Evolutionary conservation across 1,140 invertebrate genomes (phyloP).

Genomic region (Bombus polaris): DNA sequence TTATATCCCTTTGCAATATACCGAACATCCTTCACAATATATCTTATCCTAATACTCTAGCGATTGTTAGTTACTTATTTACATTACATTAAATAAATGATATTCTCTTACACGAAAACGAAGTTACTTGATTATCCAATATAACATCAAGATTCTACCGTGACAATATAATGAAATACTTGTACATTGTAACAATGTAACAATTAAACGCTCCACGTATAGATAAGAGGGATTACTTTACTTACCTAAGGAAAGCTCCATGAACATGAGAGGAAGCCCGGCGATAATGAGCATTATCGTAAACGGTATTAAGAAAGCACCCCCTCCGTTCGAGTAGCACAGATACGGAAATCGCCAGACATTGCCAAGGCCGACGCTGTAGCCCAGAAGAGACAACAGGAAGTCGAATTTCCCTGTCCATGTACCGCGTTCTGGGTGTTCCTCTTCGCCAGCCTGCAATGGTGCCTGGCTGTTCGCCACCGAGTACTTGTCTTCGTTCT

Average conservation of each 20-base stretch:
- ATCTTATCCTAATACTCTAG: no score
- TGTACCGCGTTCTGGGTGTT: slow-evolving; percentile 86
- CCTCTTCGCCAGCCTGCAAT: slow-evolving; percentile 79
- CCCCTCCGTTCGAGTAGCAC: slow-evolving; percentile 91
- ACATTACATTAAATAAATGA: no score
- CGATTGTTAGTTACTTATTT: no score
- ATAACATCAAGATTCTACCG: not conserved
- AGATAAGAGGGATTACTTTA: not conserved
- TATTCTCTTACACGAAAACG: no score
- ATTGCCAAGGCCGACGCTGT: slow-evolving; percentile 93
- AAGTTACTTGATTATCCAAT: no score
- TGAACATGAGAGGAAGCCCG: slow-evolving; percentile 93
- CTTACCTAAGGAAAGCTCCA: slow-evolving; percentile 89
- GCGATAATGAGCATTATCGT: slow-evolving; percentile 93
- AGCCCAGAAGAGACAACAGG: slow-evolving; percentile 91
- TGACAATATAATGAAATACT: not conserved
- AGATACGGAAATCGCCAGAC: slow-evolving; percentile 93
- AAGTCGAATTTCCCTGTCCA: slow-evolving; percentile 93
- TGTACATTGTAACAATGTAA: not conserved
- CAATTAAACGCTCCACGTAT: no score
- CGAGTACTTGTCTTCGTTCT: slow-evolving; percentile 83
- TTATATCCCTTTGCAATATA: no score
- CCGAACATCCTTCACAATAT: no score
- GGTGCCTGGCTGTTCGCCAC: slow-evolving; percentile 83
- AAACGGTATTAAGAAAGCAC: slow-evolving; percentile 92